Percentiles rank a stretch among this genome's conserved stretches.
phyloP scores from a whole-genome alignment of 2,888 invertebrate species.

The Panopea generosa region DNA sequence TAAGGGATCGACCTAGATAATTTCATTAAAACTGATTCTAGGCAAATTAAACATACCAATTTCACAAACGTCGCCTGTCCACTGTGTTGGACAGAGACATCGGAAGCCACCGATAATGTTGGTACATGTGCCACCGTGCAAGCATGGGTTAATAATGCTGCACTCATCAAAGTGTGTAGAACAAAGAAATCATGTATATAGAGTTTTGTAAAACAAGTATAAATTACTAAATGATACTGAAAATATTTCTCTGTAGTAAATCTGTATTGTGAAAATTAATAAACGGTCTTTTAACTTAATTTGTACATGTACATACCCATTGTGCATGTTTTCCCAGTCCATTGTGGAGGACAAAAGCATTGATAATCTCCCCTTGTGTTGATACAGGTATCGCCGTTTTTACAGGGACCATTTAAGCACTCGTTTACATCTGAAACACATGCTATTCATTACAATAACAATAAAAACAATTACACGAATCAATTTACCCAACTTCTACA shows the following conservation, averaged over 20 bases:
- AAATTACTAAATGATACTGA: too few relatives aligned
- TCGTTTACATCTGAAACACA: conserved; percentile 64
- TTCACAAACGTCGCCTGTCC: conserved; percentile 65
- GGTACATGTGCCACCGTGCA: conserved; percentile 97
- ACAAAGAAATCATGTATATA: too few relatives aligned
- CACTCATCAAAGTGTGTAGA: conserved; percentile 90
- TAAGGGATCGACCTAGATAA: too few relatives aligned
- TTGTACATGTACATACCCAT: conserved; percentile 39
- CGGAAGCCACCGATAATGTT: conserved; percentile 90
- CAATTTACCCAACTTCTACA: too few relatives aligned
- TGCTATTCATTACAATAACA: too few relatives aligned
- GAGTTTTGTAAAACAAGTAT: too few relatives aligned
- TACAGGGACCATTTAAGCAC: conserved; percentile 61
- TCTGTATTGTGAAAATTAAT: too few relatives aligned
- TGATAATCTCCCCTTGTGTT: conserved; percentile 66
- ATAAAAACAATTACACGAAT: too few relatives aligned
- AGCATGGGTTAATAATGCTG: conserved; percentile 90
- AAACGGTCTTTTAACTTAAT: too few relatives aligned
- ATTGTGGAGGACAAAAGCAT: conserved; percentile 68
- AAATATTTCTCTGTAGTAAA: too few relatives aligned
- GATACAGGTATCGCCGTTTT: conserved; percentile 65
- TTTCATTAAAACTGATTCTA: too few relatives aligned
- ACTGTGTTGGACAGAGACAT: conserved; percentile 61
- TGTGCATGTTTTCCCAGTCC: conserved; percentile 64
- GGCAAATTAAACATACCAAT: too few relatives aligned